Conservation (phyloP, 2,113 vertebrate species). For the Gymnogyps californianus region DNA sequence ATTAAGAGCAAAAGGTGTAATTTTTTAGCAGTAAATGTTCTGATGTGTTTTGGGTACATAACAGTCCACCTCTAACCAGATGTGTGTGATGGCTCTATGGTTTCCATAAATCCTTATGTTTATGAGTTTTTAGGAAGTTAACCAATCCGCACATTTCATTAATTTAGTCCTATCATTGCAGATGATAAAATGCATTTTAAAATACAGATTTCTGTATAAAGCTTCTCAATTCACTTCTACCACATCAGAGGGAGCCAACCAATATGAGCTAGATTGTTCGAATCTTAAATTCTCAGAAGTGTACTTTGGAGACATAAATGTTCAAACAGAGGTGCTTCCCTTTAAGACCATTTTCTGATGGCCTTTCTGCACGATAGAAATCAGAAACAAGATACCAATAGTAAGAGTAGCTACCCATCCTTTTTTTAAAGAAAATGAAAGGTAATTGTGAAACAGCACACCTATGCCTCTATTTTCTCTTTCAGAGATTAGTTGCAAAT, state of each 20-base stretch:
- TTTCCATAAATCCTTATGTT: not conserved
- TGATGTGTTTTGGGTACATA: not conserved
- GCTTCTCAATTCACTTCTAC: not conserved
- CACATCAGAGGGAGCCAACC: not conserved
- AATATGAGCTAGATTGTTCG: not conserved
- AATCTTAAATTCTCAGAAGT: not conserved
- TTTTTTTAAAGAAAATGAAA: not conserved
- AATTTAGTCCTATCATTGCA: not conserved
- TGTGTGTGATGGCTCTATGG: not conserved
- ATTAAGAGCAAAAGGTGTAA: not conserved
- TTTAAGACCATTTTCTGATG: not conserved
- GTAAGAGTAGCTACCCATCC: not conserved
- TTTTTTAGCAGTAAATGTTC: not conserved
- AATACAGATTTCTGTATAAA: not conserved
- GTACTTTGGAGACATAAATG: not conserved
- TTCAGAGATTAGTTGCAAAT: not conserved
- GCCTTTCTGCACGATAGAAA: not conserved
- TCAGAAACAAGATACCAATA: not conserved
- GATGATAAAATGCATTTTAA: not conserved
- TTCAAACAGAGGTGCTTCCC: not conserved
- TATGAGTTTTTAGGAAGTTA: not conserved
- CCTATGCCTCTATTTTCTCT: not conserved
- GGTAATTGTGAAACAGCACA: not conserved
- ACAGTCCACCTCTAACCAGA: not conserved
- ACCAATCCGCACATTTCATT: not conserved